phyloP scores from a whole-genome alignment of 2,888 invertebrate species.

The Drosophila yooni region DNA sequence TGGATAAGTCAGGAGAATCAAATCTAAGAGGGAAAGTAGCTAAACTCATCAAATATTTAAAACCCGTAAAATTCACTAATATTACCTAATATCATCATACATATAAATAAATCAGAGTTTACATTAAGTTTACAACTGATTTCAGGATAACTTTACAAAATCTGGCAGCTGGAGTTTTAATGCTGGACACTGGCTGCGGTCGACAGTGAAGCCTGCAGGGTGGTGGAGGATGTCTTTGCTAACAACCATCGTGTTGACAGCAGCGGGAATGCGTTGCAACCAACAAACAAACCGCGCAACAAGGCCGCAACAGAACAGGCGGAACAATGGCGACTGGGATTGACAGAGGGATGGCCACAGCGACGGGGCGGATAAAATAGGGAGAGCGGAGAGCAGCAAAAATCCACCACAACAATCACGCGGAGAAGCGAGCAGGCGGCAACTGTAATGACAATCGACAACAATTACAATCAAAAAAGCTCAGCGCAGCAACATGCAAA shows the following conservation, averaged over 20 bases:
- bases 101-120: slow-evolving; percentile 51
- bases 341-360: neutral
- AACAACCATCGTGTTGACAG: slow-evolving; percentile 75
- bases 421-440: slow-evolving; percentile 44
- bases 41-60: neutral
- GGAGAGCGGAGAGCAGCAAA: slow-evolving; percentile 51
- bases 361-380: neutral
- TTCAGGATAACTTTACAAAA: slow-evolving; percentile 69
- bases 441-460: slow-evolving; percentile 80
- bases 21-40: neutral
- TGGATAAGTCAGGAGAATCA: neutral
- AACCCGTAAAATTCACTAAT: neutral
- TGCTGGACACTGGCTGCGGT: slow-evolving; percentile 40
- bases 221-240: slow-evolving; percentile 9
- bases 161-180: slow-evolving; percentile 50
- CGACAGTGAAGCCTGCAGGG: slow-evolving; percentile 1
- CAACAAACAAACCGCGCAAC: slow-evolving; percentile 79
- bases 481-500: slow-evolving; percentile 59
- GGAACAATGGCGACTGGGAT: slow-evolving; percentile 60
- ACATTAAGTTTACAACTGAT: slow-evolving; percentile 62
- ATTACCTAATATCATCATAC: slow-evolving; percentile 16
- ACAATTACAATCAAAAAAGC: slow-evolving; percentile 80
- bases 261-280: slow-evolving; percentile 71
- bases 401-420: slow-evolving; percentile 63
- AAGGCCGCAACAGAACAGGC: slow-evolving; percentile 78